phyloP scores from a whole-genome alignment of 2,113 vertebrate genomes.

The Hippocampus barbouri region DNA sequence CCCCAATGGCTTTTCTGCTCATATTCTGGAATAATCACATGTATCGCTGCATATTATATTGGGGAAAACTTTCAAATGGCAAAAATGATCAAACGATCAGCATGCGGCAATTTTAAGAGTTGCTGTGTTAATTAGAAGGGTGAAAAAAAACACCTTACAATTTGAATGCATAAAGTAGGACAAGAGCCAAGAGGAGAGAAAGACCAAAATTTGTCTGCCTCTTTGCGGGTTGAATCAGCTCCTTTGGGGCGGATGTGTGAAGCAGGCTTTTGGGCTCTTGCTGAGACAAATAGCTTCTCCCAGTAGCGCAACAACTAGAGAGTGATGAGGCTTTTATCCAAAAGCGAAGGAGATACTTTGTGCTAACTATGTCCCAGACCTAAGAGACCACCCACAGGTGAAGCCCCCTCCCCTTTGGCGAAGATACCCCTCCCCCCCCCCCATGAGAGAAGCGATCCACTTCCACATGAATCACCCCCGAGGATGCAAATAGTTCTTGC shows the following conservation, averaged over 20 bases:
- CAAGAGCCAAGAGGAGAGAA: conserved; percentile 31
- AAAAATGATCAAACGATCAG: conserved; percentile 14
- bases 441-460: conserved; percentile 39
- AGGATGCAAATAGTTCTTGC: conserved; percentile 50
- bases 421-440: conserved; percentile 27
- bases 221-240: conserved; percentile 52
- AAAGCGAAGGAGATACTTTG: conserved; percentile 52
- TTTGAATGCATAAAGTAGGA: conserved; percentile 23
- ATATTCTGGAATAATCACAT: conserved; percentile 23
- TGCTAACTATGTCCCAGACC: conserved; percentile 54
- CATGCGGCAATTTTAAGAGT: conserved; percentile 9
- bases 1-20: conserved; percentile 5
- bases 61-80: neutral
- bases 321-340: conserved; percentile 58
- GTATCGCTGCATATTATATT: conserved; percentile 22
- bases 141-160: conserved; percentile 5
- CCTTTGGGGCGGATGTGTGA: conserved; percentile 47
- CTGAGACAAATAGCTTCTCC: conserved; percentile 62
- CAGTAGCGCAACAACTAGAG: conserved; percentile 46
- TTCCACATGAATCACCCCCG: conserved; percentile 60
- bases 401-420: conserved; percentile 47
- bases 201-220: conserved; percentile 36
- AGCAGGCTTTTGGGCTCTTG: conserved; percentile 47
- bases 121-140: conserved; percentile 1
- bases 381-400: conserved; percentile 61